Percentiles rank a stretch among this genome's conserved stretches.
Conservation (phyloP, 2,113 vertebrate genomes). For the Sterrhoptilus dennistouni region DNA sequence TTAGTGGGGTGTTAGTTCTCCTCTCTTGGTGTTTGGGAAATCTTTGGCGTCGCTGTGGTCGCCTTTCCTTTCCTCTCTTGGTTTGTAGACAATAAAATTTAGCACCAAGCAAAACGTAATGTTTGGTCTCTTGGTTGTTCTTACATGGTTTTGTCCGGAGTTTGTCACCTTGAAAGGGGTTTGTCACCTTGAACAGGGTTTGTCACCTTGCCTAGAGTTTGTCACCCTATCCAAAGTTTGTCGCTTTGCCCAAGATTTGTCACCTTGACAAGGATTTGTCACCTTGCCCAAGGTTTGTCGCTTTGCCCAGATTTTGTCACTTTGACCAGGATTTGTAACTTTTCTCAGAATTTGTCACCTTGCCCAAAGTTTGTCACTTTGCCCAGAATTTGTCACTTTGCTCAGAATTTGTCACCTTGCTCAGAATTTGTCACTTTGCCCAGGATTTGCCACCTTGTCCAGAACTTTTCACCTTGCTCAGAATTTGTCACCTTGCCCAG, state of each 20-base stretch:
- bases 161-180: too few relatives aligned
- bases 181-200: neutral
- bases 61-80: neutral
- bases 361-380: too few relatives aligned
- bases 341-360: neutral
- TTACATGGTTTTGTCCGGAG: rapidly evolving
- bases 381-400: too few relatives aligned
- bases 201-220: neutral
- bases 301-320: too few relatives aligned
- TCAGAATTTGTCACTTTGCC: too few relatives aligned
- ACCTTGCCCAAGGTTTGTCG: too few relatives aligned
- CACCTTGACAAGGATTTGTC: rapidly evolving
- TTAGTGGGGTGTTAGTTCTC: neutral
- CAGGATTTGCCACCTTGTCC: too few relatives aligned
- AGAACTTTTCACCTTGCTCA: too few relatives aligned
- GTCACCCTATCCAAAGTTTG: too few relatives aligned
- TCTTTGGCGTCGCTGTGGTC: neutral
- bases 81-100: slow-evolving; percentile 44
- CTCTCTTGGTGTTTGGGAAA: neutral
- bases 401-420: too few relatives aligned
- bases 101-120: neutral
- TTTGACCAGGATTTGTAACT: neutral
- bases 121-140: neutral
- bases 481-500: too few relatives aligned
- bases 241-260: neutral